Evolutionary conservation across 35 echinoderm and acorn worm species (phyloP).

Genomic region (Stichopus chloronotus): DNA sequence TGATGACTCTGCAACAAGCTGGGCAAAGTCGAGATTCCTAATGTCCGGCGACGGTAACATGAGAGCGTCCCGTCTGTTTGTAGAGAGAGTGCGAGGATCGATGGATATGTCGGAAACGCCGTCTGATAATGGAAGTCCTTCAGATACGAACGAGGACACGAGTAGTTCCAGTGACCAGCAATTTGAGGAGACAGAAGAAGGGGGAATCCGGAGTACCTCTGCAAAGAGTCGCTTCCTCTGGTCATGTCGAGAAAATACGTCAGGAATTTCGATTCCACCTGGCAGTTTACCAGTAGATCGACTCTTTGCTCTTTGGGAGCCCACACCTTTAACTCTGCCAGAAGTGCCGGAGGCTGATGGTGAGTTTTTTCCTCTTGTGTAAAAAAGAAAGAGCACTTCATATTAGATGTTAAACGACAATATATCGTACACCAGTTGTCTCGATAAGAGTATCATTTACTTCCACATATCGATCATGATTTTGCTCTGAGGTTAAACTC

Average conservation of each 20-base stretch:
- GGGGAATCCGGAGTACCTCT: slow-evolving; percentile 42
- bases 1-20: slow-evolving; percentile 9
- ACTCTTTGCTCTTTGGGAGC: slow-evolving; percentile 48
- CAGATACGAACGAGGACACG: slow-evolving; percentile 52
- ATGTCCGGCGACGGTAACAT: slow-evolving; percentile 23
- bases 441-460: too few species aligned
- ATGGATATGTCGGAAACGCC: slow-evolving; percentile 44
- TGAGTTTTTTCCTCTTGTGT: background rate
- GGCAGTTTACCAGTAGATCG: slow-evolving; percentile 37
- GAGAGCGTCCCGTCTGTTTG: slow-evolving; percentile 43
- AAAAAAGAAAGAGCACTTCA: too few species aligned
- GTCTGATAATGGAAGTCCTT: slow-evolving; percentile 44
- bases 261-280: background rate
- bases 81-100: slow-evolving; percentile 46
- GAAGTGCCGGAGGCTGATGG: slow-evolving; percentile 49
- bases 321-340: slow-evolving; percentile 17
- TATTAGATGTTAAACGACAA: too few species aligned
- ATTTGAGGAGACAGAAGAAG: slow-evolving; percentile 61
- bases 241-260: slow-evolving; percentile 47
- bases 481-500: too few species aligned
- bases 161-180: slow-evolving; percentile 58
- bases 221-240: slow-evolving; percentile 51
- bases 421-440: too few species aligned
- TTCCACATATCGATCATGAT: too few species aligned
- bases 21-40: slow-evolving; percentile 54